These are phyloP conservation scores for Graptemys geographica DNA, from an alignment of 2,797 vertebrate genomes.

Conservation along the genomic window DNA sequence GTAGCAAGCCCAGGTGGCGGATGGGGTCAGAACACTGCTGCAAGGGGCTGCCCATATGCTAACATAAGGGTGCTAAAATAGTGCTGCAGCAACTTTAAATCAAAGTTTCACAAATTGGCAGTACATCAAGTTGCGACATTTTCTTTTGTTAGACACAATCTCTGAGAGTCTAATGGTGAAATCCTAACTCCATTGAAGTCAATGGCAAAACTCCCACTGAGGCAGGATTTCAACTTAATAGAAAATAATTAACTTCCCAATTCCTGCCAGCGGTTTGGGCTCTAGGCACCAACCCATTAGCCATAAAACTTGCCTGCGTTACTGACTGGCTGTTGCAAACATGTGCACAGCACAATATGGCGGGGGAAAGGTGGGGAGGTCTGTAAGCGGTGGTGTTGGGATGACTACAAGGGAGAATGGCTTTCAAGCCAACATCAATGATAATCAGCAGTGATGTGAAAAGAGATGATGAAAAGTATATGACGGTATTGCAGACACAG, in stretches of 20 bases:
- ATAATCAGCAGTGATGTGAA: conserved; percentile 41
- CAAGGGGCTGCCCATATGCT: neutral
- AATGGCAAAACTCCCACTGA: conserved; percentile 39
- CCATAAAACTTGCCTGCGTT: neutral
- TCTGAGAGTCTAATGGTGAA: conserved; percentile 22
- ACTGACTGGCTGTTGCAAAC: neutral
- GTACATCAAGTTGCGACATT: neutral
- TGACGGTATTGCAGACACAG: conserved; percentile 27
- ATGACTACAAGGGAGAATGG: neutral
- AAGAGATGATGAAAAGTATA: conserved; percentile 46
- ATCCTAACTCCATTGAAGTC: conserved; percentile 47
- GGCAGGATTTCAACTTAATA: conserved; percentile 62
- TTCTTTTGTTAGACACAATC: conserved; percentile 43
- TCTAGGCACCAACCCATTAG: conserved; percentile 26
- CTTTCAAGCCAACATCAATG: conserved; percentile 26
- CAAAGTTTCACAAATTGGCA: conserved; percentile 53
- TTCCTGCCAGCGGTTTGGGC: conserved; percentile 45
- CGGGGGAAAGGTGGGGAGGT: conserved; percentile 18
- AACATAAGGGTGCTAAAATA: neutral
- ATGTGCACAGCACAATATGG: neutral
- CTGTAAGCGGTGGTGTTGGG: neutral
- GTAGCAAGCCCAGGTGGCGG: neutral
- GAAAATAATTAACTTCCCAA: conserved; percentile 57
- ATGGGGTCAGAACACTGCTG: neutral
- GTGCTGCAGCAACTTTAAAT: conserved; percentile 39